phyloP scores from a whole-genome alignment of 1,140 invertebrate species.

The Maniola jurtina region DNA sequence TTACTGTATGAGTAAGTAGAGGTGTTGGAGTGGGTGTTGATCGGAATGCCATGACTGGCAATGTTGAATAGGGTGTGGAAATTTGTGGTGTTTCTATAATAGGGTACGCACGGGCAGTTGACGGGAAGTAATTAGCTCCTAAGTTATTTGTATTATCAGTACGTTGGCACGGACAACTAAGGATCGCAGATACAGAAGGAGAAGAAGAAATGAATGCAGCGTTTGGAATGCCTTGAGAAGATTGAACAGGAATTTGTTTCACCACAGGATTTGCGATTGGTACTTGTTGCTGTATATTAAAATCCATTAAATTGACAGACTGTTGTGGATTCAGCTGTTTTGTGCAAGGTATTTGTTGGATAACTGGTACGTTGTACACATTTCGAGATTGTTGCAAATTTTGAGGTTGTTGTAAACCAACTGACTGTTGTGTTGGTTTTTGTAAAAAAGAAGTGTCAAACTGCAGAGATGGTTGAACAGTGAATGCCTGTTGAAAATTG shows the following conservation, averaged over 20 bases:
- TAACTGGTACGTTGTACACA: conserved; percentile 3
- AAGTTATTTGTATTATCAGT: conserved; percentile 13
- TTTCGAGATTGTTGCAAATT: conserved; percentile 2
- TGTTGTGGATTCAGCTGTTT: background rate
- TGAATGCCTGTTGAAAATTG: conserved; percentile 22
- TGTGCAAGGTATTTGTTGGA: background rate
- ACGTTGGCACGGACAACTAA: conserved; percentile 11
- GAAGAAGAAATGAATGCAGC: conserved; percentile 13
- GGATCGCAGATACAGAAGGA: conserved; percentile 21
- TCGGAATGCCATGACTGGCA: conserved; percentile 16
- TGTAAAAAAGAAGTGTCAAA: conserved; percentile 8
- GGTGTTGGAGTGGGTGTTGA: conserved; percentile 19
- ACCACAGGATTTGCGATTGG: conserved; percentile 1
- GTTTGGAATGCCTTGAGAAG: conserved; percentile 15
- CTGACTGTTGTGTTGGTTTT: conserved; percentile 8
- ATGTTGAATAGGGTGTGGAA: conserved; percentile 7
- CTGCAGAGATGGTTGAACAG: conserved; percentile 16
- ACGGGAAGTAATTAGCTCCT: conserved; percentile 12
- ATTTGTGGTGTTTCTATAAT: conserved; percentile 13
- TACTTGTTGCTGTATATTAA: conserved; percentile 17
- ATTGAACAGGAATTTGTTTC: conserved; percentile 19
- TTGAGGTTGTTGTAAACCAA: conserved; percentile 14
- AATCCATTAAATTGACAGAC: background rate
- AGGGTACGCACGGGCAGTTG: conserved; percentile 7
- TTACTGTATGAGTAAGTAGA: conserved; percentile 1